phyloP scores from a whole-genome alignment of 2,888 invertebrate genomes.

The Cephalotes varians region DNA sequence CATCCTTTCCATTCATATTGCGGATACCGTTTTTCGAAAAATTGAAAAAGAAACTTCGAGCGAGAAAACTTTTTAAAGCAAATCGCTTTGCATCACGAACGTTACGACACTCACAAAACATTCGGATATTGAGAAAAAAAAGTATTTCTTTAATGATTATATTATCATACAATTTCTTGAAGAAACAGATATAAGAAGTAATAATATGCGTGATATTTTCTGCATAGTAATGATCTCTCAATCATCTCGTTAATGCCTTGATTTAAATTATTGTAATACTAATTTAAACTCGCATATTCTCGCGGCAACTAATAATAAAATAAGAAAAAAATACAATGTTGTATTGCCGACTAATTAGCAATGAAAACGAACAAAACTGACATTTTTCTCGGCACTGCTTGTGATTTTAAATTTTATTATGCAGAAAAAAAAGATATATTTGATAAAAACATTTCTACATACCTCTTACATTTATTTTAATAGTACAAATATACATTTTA shows the following conservation, averaged over 20 bases:
- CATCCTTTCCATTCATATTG: slow-evolving; percentile 10
- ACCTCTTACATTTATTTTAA: neutral
- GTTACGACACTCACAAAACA: neutral
- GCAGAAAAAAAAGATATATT: neutral
- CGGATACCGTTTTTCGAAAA: slow-evolving; percentile 19
- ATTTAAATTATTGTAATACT: neutral
- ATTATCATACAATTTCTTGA: neutral
- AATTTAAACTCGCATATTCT: neutral
- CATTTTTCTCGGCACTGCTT: neutral
- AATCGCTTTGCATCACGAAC: neutral
- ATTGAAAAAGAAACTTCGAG: neutral
- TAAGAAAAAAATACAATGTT: neutral
- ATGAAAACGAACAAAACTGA: slow-evolving; percentile 4
- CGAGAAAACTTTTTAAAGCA: neutral
- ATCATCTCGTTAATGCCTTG: neutral
- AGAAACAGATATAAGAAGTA: neutral
- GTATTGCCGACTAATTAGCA: neutral
- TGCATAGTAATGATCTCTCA: neutral
- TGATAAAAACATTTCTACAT: neutral
- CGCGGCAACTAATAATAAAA: too few relatives aligned
- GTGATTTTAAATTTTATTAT: slow-evolving; percentile 6
- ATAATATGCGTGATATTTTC: neutral
- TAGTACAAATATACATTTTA: neutral
- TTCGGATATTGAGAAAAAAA: neutral
- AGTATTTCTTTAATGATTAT: neutral